These are phyloP conservation scores for Cinclus mexicanus DNA, from an alignment of 2,113 vertebrate species.

Conservation along the genomic window DNA sequence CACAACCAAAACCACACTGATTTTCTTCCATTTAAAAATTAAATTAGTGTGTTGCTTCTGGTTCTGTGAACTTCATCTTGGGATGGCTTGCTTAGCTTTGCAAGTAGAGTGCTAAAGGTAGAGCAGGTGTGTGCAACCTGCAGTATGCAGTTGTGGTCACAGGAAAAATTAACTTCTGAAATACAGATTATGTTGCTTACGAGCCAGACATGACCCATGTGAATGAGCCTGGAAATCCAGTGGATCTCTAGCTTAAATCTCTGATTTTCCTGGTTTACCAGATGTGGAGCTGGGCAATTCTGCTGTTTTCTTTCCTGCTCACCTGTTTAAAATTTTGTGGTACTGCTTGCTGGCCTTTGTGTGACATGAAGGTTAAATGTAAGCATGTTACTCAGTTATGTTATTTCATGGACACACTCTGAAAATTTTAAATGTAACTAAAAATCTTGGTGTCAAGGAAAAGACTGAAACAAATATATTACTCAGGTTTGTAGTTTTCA, in stretches of 20 bases:
- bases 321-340: not conserved
- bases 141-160: not conserved
- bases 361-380: not conserved
- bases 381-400: not conserved
- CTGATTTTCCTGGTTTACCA: not conserved
- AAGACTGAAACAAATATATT: not conserved
- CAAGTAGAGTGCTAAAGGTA: not conserved
- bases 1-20: not conserved
- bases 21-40: not conserved
- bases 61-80: not conserved
- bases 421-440: not conserved
- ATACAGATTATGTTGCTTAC: not conserved
- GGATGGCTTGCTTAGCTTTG: not conserved
- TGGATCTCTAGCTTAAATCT: not conserved
- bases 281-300: not conserved
- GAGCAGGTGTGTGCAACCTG: not conserved
- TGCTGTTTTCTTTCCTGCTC: not conserved
- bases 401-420: not conserved
- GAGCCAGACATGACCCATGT: not conserved
- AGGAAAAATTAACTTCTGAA: not conserved
- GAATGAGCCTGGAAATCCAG: not conserved
- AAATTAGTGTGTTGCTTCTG: not conserved
- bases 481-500: not conserved
- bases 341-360: not conserved
- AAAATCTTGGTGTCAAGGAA: not conserved